Evolutionary conservation across 2,113 vertebrate species (phyloP), one percentile per base, ranked within the genome.

Genomic region (Danionella cerebrum): DNA sequence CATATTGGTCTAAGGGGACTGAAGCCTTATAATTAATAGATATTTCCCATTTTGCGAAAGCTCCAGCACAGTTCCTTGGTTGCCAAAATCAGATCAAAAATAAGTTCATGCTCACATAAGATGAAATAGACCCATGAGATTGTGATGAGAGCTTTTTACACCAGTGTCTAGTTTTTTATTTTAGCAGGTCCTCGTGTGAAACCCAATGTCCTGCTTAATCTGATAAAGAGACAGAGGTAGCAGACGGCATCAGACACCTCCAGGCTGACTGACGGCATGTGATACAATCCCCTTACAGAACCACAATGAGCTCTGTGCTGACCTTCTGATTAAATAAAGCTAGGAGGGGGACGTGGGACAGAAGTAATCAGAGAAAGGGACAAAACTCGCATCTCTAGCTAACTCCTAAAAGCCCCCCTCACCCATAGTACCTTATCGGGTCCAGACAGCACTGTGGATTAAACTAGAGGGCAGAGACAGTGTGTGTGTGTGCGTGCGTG

Each of bases 371-470:
- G 58, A 76, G 24, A 58, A 29, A 65, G 48, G 18, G 12, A 39
- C 54, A 52, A 60, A 39, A 18, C 53, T 36, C 42, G 22, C 1
- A 13, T 51, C 35, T 79, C 51, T 25, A 67, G 54, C 71, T 68
- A 65, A 69, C 35, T 69, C 70, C 75, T 55, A 59, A 65, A 68
- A 67, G 63, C 31, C 54, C 44, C 66, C 21, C 67, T 77, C 67
- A 58, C 21, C 66, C 33, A 67, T 59, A 42, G 63, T 58, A 29
- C 22, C 76, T 88, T 86, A 86, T 88, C 84, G 25, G 72, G 16
- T 60, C 24, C 5, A 58, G 69, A 71, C 84, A 82, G 81, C 42
- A 77, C 69, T 74, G 51, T 59, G 76, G 75, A 78, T 68, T 68
- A 73, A 57, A 65, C 39, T 48, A 45, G 52, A 52, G 62, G 54